Conservation (phyloP, 2,888 invertebrate genomes). For the Cyrtodaria siliqua region DNA sequence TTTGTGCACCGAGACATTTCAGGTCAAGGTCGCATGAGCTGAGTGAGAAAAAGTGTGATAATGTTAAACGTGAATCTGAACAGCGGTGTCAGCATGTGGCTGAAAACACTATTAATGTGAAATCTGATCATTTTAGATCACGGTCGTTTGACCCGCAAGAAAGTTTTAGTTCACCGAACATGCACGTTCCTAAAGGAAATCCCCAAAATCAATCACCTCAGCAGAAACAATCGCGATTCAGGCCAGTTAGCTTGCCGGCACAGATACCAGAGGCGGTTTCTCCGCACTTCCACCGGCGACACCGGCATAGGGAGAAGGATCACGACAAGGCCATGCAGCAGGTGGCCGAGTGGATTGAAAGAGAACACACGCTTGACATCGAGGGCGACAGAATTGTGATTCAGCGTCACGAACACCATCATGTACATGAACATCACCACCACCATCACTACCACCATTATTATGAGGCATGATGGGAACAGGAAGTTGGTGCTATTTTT, state of each 20-base stretch:
- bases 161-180: constrained; percentile 38
- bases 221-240: constrained; percentile 71
- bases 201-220: constrained; percentile 48
- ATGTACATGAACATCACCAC: constrained; percentile 90
- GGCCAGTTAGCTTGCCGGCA: constrained; percentile 80
- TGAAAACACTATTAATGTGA: constrained; percentile 37
- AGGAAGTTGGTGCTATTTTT: constrained; percentile 3
- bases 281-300: constrained; percentile 85
- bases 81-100: constrained; percentile 51
- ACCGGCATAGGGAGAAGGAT: constrained; percentile 88
- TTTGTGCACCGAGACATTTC: constrained; percentile 81
- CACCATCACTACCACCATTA: constrained; percentile 92
- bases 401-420: constrained; percentile 89
- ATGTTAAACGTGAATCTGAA: constrained; percentile 67
- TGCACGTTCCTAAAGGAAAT: constrained; percentile 66
- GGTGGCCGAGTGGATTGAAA: constrained; percentile 81
- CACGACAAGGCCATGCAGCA: constrained; percentile 81
- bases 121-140: constrained; percentile 73
- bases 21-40: constrained; percentile 86
- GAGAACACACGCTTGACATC: constrained; percentile 75
- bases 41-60: constrained; percentile 73
- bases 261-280: constrained; percentile 79
- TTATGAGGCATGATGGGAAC: constrained; percentile 78
- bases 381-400: constrained; percentile 80
- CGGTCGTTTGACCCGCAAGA: constrained; percentile 78